A percentile compares a stretch with the other conserved stretches of the same genome.
Conservation (phyloP, 2,797 vertebrate genomes). For the Pseudochromis fuscus region DNA sequence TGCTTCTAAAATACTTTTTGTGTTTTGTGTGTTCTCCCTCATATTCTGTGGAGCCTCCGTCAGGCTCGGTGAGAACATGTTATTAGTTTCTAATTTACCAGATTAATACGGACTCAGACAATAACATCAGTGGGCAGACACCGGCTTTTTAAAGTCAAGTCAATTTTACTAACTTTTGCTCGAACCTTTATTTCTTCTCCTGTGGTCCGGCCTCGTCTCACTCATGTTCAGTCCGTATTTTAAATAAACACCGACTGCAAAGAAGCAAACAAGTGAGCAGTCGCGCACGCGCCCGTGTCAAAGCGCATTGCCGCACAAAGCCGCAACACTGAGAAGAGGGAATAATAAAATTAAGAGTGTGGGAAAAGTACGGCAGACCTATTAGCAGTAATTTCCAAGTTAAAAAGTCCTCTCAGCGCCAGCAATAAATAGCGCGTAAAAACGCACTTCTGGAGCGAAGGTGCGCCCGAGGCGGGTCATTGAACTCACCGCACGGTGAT, state of each 20-base stretch:
- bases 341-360: conserved; percentile 57
- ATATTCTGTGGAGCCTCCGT: not conserved
- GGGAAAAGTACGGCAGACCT: conserved; percentile 36
- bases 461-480: conserved; percentile 61
- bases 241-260: not conserved
- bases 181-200: not conserved
- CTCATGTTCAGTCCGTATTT: not conserved
- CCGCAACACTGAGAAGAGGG: conserved; percentile 22
- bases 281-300: conserved; percentile 17
- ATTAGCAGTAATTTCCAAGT: conserved; percentile 57
- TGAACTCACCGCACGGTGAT: conserved; percentile 33
- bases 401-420: conserved; percentile 44
- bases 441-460: conserved; percentile 43
- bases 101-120: not conserved
- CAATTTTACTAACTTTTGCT: not conserved
- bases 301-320: conserved; percentile 13
- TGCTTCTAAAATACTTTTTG: not conserved
- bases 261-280: conserved; percentile 35
- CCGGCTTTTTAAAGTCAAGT: not conserved
- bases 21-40: not conserved
- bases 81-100: not conserved
- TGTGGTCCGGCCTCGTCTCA: not conserved
- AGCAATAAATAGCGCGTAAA: conserved; percentile 57
- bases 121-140: fast-evolving
- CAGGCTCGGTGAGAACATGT: not conserved